Base-by-base conservation (phyloP, 2,888 invertebrate species). In the Geophilus truncorum region DNA sequence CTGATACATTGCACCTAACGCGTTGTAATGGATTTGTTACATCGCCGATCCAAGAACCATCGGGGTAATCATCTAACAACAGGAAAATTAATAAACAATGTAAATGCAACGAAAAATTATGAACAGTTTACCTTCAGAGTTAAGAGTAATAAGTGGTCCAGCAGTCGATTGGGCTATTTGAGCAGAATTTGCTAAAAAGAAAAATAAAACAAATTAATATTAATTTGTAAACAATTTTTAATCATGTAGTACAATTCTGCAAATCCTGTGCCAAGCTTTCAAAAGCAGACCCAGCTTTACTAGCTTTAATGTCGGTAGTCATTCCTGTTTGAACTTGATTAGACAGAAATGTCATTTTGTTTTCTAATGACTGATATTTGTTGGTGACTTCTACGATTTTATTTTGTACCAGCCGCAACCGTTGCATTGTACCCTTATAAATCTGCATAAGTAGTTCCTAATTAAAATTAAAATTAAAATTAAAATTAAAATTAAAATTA, bases 31-130 rank as follows among this genome's bases (percentile, higher is more conserved):
- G 86, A 83, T 88, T 88, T 57, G 84, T 85, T 82, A 88, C 88
- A 85, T 89, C 88, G 9, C 89, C 89, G 1, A 89, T 85, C 89
- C 89, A 89, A 4, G 87, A 87, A 10, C 89, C 89, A 84, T 86
- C 85, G 1, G 89, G 89, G 84, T 86, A 89, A 83, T 89, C 89
- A 82, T 84, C 84, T 84, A 45, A 75, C n/a, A n/a, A n/a, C n/a
- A n/a, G n/a, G n/a, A n/a, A n/a, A n/a, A n/a, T 75, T 9, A 28
- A 32, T 32, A 25, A 34, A 2, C 6, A 30, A n/a, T n/a, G n/a
- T n/a, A n/a, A n/a, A n/a, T n/a, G n/a, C n/a, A n/a, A n/a, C n/a
- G n/a, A n/a, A n/a, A n/a, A n/a, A n/a, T n/a, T n/a, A n/a, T n/a
- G n/a, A n/a, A n/a, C n/a, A n/a, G n/a, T n/a, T n/a, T 45, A 80